Base-by-base conservation (phyloP, 2,888 invertebrate species). In the Halictus ligatus region DNA sequence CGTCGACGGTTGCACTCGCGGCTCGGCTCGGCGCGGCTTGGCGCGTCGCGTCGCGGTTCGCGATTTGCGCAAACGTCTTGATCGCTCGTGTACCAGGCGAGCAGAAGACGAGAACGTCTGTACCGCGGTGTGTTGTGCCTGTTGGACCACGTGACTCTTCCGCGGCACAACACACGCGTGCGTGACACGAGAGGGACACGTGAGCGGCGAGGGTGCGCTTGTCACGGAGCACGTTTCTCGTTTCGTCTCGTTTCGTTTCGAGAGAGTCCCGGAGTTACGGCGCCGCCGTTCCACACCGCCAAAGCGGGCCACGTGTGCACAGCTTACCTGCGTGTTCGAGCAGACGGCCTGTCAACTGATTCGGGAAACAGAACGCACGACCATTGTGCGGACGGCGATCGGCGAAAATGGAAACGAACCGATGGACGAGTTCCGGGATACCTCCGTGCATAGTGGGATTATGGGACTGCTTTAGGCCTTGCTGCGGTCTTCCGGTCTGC, bases 51-150 rank as follows among this genome's bases (percentile, higher is more conserved):
- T 77, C 88, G 89, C 86, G 87, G 84, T 88, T 89, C 83, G 90
- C 93, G 93, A 92, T 94, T 94, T 94, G 94, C 94, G 94, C 94
- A 94, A 94, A 94, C 94, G 94, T 94, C 94, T 94, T 91, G 94
- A 92, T 92, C 93, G 92, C 90, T 86, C 85, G 75, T 85, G 88
- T 93, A 94, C 91, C 94, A 94, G 94, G 94, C 89, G 87, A 94
- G 77, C 92, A 94, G 91, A 87, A 91, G 73, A 46, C 46, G 46
- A 69, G 58, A 58, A 58, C 58, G 78, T 78, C 75, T 74, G 50
- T 48, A 48, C 64, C 67, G 43, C 43, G 74, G 69, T n/a, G 40
- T 58, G 25, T 76, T 43, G 80, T 76, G 73, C 71, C 67, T 25
- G 50, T 74, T 25, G 50, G 48, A 54, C 81, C 85, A 80, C 75